A percentile compares a stretch with the other conserved stretches of the same genome.
These are phyloP conservation scores for Cordylochernes scorpioides DNA, from an alignment of 2,888 invertebrate species.

Conservation along the genomic window DNA sequence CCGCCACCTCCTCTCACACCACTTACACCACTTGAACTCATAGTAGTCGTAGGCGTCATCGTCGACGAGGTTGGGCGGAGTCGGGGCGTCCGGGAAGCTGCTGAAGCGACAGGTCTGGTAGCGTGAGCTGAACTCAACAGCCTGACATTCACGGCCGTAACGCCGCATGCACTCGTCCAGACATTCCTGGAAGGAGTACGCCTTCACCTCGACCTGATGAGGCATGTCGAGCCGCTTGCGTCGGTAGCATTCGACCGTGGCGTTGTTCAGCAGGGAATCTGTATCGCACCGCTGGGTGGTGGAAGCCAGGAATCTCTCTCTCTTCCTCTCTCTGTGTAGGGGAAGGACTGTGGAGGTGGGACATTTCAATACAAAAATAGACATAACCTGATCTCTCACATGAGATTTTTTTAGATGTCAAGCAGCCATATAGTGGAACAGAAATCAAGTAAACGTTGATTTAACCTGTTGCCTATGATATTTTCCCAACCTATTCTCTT, in stretches of 20 bases:
- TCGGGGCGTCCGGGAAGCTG: slow-evolving; percentile 32
- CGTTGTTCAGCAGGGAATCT: slow-evolving; percentile 31
- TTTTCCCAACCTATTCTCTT: too few relatives aligned
- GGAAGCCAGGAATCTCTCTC: too few relatives aligned
- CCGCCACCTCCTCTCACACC: not conserved
- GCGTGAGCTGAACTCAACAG: slow-evolving; percentile 13
- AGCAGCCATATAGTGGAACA: too few relatives aligned
- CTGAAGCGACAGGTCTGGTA: slow-evolving; percentile 13
- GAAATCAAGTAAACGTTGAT: too few relatives aligned
- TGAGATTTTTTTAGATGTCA: too few relatives aligned
- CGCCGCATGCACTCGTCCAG: slow-evolving; percentile 64
- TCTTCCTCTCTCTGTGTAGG: too few relatives aligned
- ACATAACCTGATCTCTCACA: too few relatives aligned
- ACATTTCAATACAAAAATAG: too few relatives aligned
- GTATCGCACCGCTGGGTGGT: too few relatives aligned
- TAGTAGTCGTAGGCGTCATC: slow-evolving; percentile 79
- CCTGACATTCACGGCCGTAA: slow-evolving; percentile 15
- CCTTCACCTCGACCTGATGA: slow-evolving; percentile 65
- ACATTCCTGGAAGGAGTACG: slow-evolving; percentile 61
- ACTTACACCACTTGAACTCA: slow-evolving; percentile 26
- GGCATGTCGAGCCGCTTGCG: slow-evolving; percentile 62
- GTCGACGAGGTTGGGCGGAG: slow-evolving; percentile 45
- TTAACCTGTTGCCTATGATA: too few relatives aligned
- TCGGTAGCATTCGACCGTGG: slow-evolving; percentile 60
- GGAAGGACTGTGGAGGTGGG: too few relatives aligned